Conservation (phyloP, 1,140 invertebrate genomes). For the Leptoteleia sp. region DNA sequence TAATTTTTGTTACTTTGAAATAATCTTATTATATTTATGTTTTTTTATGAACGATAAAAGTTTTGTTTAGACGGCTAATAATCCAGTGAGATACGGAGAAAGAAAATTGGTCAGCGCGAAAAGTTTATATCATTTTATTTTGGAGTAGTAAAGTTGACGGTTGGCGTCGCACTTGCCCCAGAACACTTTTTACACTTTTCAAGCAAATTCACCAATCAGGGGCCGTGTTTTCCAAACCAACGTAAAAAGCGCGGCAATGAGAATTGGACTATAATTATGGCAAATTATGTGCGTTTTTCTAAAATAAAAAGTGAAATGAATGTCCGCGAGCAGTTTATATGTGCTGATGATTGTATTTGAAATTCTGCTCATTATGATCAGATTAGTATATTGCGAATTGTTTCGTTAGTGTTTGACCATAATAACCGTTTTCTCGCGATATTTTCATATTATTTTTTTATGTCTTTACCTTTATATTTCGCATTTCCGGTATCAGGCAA, state of each 20-base stretch:
- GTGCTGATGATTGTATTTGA: not conserved
- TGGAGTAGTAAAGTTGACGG: constrained; percentile 15
- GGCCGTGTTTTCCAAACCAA: constrained; percentile 13
- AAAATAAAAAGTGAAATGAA: constrained; percentile 15
- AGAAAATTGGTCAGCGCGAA: constrained; percentile 5
- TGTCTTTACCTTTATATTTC: too few relatives aligned
- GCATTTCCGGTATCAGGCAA: too few relatives aligned
- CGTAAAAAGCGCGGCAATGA: constrained; percentile 14
- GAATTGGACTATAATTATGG: constrained; percentile 28
- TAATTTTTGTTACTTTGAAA: too few relatives aligned
- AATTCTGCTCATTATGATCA: constrained; percentile 8
- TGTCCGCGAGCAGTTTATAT: not conserved
- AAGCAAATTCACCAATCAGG: constrained; percentile 19
- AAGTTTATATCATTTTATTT: constrained; percentile 17
- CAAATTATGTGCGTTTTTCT: constrained; percentile 22
- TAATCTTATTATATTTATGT: too few relatives aligned
- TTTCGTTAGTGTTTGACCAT: too few relatives aligned
- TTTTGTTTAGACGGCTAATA: not conserved
- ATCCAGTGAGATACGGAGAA: constrained; percentile 1
- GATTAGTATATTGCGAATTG: too few relatives aligned
- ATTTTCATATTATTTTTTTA: too few relatives aligned
- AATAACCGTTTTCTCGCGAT: too few relatives aligned
- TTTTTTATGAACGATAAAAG: too few relatives aligned
- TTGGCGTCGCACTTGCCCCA: constrained; percentile 9
- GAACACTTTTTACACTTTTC: too few relatives aligned